A percentile compares a stretch with the other conserved stretches of the same genome.
Conservation (phyloP, 2,113 vertebrate genomes). For the Eulemur macaco region DNA sequence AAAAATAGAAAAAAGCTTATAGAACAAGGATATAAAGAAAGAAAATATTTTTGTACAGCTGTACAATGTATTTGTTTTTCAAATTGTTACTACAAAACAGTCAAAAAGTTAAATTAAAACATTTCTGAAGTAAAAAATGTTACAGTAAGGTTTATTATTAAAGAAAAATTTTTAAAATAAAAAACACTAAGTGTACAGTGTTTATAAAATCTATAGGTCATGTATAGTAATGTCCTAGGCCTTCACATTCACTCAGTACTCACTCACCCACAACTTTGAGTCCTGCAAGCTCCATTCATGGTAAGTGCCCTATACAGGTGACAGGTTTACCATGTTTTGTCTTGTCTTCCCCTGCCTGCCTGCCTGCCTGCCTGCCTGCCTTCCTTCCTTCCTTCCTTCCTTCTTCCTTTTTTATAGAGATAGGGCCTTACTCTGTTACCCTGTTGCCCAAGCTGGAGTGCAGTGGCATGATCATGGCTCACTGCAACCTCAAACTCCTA, state of each 20-base stretch:
- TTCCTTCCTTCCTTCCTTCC: no score
- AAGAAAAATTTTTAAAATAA: not conserved
- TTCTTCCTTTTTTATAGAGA: no score
- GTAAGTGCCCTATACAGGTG: not conserved
- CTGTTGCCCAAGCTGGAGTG: no score
- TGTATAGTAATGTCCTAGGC: not conserved
- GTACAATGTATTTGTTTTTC: not conserved
- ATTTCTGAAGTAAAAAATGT: not conserved
- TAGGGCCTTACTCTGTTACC: no score
- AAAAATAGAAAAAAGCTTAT: not conserved
- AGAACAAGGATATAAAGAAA: not conserved
- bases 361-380: no score
- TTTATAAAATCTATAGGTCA: not conserved
- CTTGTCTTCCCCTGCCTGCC: not conserved
- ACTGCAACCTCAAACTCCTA: no score
- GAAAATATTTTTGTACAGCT: not conserved
- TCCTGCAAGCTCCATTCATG: not conserved
- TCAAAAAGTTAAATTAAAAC: not conserved
- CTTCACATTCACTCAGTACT: not conserved
- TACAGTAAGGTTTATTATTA: not conserved
- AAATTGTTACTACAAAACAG: not conserved
- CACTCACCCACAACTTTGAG: not conserved
- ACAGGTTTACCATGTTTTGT: not conserved
- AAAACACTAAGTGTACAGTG: not conserved
- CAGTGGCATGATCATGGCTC: no score